Evolutionary conservation across 37 sponge, comb jelly and placozoan species (phyloP).

Genomic region (Ephydatia muelleri): DNA sequence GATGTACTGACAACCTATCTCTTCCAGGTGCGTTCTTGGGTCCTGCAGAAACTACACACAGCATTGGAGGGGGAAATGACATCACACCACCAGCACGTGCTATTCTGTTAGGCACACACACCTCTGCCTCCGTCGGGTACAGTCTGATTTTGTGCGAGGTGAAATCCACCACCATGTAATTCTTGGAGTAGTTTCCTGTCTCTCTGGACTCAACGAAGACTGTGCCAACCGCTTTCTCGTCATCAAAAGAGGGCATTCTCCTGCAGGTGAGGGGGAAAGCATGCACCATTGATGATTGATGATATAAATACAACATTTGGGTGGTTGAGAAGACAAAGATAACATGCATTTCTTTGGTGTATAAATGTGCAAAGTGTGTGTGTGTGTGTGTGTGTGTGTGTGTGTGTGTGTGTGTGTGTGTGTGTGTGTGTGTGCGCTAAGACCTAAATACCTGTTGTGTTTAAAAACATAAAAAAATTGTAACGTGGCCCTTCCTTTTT

Average conservation of each 20-base stretch:
- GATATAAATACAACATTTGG: background rate
- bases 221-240: conserved; percentile 24
- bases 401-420: conserved; percentile 20
- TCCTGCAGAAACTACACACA: background rate
- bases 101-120: background rate
- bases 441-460: no score
- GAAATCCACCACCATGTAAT: conserved; percentile 51
- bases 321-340: background rate
- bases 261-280: background rate
- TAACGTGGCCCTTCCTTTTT: no score
- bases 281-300: background rate
- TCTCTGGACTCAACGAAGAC: conserved; percentile 26
- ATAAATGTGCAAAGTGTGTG: background rate
- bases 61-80: background rate
- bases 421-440: conserved; percentile 8
- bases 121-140: conserved; percentile 50
- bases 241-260: conserved; percentile 51
- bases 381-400: conserved; percentile 10
- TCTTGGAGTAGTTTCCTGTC: conserved; percentile 28
- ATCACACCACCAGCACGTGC: background rate
- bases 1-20: conserved; percentile 69
- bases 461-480: no score
- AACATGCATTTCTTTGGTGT: no score
- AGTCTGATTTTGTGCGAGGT: conserved; percentile 32
- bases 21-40: conserved; percentile 8